Conservation (phyloP, 2,113 vertebrate species). For the Bufo bufo region DNA sequence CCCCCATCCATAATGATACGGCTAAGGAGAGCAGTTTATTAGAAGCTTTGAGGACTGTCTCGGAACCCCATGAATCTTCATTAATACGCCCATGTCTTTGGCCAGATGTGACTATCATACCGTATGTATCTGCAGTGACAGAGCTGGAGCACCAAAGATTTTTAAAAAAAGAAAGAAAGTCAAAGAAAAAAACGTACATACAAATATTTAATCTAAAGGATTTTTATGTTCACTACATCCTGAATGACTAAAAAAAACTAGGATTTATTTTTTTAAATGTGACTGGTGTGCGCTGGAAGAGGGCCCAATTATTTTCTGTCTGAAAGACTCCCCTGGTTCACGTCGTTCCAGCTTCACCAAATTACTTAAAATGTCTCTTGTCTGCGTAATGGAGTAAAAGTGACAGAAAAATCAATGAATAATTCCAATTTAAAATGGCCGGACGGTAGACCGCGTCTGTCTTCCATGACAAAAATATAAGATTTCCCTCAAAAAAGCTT, state of each 20-base stretch:
- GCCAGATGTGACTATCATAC: neutral
- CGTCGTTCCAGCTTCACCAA: slow-evolving; percentile 42
- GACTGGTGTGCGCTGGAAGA: neutral
- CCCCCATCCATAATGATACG: slow-evolving; percentile 19
- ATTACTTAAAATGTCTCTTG: slow-evolving; percentile 62
- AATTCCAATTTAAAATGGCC: slow-evolving; percentile 59
- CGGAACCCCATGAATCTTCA: slow-evolving; percentile 3
- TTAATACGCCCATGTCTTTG: neutral
- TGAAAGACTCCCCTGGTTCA: slow-evolving; percentile 24
- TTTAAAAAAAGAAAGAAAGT: too few relatives aligned
- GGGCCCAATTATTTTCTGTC: slow-evolving; percentile 1
- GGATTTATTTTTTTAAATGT: too few relatives aligned
- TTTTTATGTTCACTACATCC: too few relatives aligned
- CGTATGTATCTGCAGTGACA: neutral
- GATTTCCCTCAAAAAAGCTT: neutral
- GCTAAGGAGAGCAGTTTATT: slow-evolving; percentile 52
- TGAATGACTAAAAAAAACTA: too few relatives aligned
- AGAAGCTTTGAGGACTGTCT: slow-evolving; percentile 31
- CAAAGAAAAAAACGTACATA: neutral
- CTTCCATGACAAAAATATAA: slow-evolving; percentile 13
- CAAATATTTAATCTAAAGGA: neutral
- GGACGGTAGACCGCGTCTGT: slow-evolving; percentile 36
- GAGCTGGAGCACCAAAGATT: neutral
- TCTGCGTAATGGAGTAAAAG: slow-evolving; percentile 59
- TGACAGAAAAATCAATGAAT: slow-evolving; percentile 64